Percentiles rank a stretch among this genome's conserved stretches.
phyloP scores from a whole-genome alignment of 2,888 invertebrate genomes.

The Cacoxenus indagator region DNA sequence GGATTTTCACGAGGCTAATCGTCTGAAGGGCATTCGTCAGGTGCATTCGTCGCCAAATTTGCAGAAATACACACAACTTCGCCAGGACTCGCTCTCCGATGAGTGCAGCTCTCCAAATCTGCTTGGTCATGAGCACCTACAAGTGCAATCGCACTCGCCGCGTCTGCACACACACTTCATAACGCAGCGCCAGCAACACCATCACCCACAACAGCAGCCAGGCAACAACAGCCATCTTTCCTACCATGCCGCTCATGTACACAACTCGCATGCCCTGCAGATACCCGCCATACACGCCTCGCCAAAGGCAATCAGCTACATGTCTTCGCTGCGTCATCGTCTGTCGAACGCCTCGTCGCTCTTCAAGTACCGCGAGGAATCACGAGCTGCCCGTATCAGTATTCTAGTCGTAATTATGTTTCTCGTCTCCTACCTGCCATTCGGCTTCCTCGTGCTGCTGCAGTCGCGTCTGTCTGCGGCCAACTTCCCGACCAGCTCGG shows the following conservation, averaged over 20 bases:
- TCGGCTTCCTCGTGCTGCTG: slow-evolving; percentile 67
- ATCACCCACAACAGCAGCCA: slow-evolving; percentile 33
- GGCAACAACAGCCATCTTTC: background rate
- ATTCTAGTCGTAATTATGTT: slow-evolving; percentile 72
- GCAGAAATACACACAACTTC: slow-evolving; percentile 61
- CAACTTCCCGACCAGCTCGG: slow-evolving; percentile 66
- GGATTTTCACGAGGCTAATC: slow-evolving; percentile 57
- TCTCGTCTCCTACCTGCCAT: slow-evolving; percentile 70
- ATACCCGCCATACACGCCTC: slow-evolving; percentile 69
- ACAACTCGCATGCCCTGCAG: slow-evolving; percentile 57
- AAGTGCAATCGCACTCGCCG: slow-evolving; percentile 27
- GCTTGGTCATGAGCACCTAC: slow-evolving; percentile 47
- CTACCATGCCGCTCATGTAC: slow-evolving; percentile 27
- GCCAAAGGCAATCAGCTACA: slow-evolving; percentile 72
- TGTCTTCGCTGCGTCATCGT: slow-evolving; percentile 82
- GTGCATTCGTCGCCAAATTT: slow-evolving; percentile 71
- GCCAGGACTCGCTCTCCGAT: slow-evolving; percentile 51
- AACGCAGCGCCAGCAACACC: slow-evolving; percentile 28
- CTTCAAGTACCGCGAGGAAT: slow-evolving; percentile 89
- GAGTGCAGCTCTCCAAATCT: slow-evolving; percentile 58
- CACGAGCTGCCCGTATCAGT: slow-evolving; percentile 89
- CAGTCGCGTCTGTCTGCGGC: slow-evolving; percentile 66
- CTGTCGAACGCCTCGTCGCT: slow-evolving; percentile 88
- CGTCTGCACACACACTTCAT: slow-evolving; percentile 18
- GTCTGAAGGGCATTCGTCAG: slow-evolving; percentile 64